phyloP scores from a whole-genome alignment of 2,797 vertebrate genomes.

The Ciconia nigra region DNA sequence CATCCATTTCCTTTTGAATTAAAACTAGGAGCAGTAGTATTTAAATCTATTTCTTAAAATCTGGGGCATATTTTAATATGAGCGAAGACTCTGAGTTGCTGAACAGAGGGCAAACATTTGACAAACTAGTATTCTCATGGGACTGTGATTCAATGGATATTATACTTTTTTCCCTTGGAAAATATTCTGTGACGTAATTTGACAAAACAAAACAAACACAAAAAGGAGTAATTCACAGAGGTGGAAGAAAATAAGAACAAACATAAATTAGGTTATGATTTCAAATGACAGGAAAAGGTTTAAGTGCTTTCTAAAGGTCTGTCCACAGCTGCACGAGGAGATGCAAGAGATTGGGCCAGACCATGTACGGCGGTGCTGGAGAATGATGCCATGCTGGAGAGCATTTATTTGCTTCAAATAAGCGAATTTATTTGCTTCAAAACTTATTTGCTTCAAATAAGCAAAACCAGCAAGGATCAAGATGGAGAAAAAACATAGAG shows the following conservation, averaged over 20 bases:
- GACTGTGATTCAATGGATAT: background rate
- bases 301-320: background rate
- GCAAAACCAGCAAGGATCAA: background rate
- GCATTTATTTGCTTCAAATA: no score
- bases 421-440: no score
- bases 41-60: conserved; percentile 27
- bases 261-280: background rate
- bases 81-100: background rate
- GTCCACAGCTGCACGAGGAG: background rate
- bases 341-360: background rate
- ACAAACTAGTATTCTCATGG: background rate
- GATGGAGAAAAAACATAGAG: background rate
- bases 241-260: background rate
- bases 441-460: background rate
- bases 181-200: background rate
- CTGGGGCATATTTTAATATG: background rate
- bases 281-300: background rate
- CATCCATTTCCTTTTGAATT: background rate
- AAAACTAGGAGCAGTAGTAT: background rate
- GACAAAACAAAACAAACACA: background rate
- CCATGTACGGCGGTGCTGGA: fast-evolving
- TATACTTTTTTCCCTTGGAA: background rate
- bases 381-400: background rate
- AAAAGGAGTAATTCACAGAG: background rate
- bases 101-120: background rate